Base-by-base conservation (phyloP, 2,113 vertebrate genomes). In the Probosciger aterrimus region DNA sequence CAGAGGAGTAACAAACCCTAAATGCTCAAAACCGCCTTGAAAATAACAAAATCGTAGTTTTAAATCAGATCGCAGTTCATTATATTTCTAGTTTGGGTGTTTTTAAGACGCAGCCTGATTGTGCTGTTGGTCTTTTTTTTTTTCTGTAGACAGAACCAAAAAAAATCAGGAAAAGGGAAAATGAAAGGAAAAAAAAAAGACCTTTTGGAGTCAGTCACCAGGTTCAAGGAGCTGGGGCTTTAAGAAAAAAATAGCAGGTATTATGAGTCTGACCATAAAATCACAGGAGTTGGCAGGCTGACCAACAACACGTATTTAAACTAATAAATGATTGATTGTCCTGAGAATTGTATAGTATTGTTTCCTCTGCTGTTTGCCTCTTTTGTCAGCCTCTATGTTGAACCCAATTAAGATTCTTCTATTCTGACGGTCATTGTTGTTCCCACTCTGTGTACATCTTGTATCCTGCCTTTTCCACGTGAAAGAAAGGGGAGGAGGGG, bases 361-460 rank as follows among this genome's bases (percentile, higher is more conserved):
- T 95, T 97, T 97, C 96, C 95, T 96, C 81, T 85, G 62, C 91
- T 87, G 74, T 97, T 97, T 0, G 75, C 90, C 90, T 92, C 94
- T 89, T 96, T 96, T 96, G 96, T 97, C 95, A 97, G 82, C 68
- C 90, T 95, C 87, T 46, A 2, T 78, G 75, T 78, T 88, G 84
- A 86, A 93, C 77, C 86, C 93, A 96, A 87, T 97, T 96, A 96
- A 95, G 93, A 96, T 97, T 93, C 91, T 96, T 96, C 84, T 97
- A 16, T 96, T 95, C 83, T 94, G 95, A 89, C 4, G 4, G 73
- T 87, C 90, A 90, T 93, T 95, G 94, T 94, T 97, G 68, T 83
- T 96, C 87, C 84, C 31, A 70, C 75, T 89, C 85, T 94, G 76
- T 44, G 86, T 91, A 82, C 69, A 75, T 96, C 94, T 91, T 94